These are phyloP conservation scores for Drosophila subobscura DNA, from an alignment of 1,140 invertebrate genomes.

Conservation along the genomic window DNA sequence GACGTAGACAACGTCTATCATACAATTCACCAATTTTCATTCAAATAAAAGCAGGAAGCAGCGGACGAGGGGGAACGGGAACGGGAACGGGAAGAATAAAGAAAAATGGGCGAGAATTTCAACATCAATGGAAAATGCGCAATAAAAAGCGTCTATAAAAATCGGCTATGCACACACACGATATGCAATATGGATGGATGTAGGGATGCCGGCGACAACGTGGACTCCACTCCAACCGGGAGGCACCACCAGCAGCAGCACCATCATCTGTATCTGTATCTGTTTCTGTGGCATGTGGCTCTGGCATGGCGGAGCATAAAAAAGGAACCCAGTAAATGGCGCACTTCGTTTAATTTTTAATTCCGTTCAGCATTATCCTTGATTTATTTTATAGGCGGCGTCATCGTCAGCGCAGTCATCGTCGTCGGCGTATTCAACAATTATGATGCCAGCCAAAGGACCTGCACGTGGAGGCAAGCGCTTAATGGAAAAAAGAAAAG, in stretches of 20 bases:
- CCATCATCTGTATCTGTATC: constrained; percentile 18
- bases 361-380: constrained; percentile 78
- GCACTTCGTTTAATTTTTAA: constrained; percentile 82
- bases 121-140: constrained; percentile 78
- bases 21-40: constrained; percentile 81
- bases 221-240: constrained; percentile 9
- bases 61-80: constrained; percentile 23
- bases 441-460: constrained; percentile 58
- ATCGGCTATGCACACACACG: constrained; percentile 72
- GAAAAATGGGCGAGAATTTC: constrained; percentile 66
- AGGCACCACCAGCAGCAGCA: background rate
- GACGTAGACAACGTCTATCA: constrained; percentile 65
- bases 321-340: constrained; percentile 62
- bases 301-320: constrained; percentile 15
- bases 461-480: constrained; percentile 4
- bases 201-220: constrained; percentile 23
- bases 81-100: constrained; percentile 2
- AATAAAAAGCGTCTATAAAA: constrained; percentile 81
- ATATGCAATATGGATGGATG: constrained; percentile 60
- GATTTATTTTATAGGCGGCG: constrained; percentile 76
- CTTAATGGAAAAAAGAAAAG: constrained; percentile 24
- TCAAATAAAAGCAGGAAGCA: constrained; percentile 74
- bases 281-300: constrained; percentile 8
- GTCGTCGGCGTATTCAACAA: constrained; percentile 70
- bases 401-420: constrained; percentile 62